These are phyloP conservation scores for Acromyrmex heyeri DNA, from an alignment of 1,140 invertebrate genomes.

Conservation along the genomic window DNA sequence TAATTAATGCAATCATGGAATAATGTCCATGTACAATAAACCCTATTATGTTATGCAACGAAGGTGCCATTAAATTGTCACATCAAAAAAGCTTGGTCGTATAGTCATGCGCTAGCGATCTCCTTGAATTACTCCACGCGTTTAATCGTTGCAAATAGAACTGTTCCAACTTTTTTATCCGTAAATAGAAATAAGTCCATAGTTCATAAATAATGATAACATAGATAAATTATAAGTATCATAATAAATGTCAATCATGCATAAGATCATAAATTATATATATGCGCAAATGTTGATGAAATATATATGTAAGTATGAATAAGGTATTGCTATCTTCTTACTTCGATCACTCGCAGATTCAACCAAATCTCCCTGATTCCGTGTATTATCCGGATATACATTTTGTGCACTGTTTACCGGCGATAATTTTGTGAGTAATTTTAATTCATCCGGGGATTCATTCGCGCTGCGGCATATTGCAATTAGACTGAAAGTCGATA, in stretches of 20 bases:
- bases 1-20: constrained; percentile 39
- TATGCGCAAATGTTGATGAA: not conserved
- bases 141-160: constrained; percentile 8
- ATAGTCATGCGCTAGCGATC: constrained; percentile 25
- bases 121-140: constrained; percentile 31
- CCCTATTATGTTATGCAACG: constrained; percentile 24
- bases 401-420: constrained; percentile 48
- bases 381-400: not conserved
- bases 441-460: constrained; percentile 51
- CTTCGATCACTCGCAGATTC: constrained; percentile 76
- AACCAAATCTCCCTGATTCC: constrained; percentile 69
- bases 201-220: constrained; percentile 1
- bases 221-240: too few relatives aligned
- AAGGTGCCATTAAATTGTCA: constrained; percentile 52
- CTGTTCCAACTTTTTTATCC: constrained; percentile 9
- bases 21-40: not conserved
- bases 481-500: constrained; percentile 60
- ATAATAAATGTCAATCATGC: not conserved
- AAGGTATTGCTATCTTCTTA: constrained; percentile 59
- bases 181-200: not conserved
- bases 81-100: constrained; percentile 22
- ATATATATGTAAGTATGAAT: not conserved
- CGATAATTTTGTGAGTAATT: constrained; percentile 66
- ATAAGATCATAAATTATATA: not conserved
- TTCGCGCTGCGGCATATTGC: constrained; percentile 64